Conservation (phyloP, 2,113 vertebrate genomes). For the Uria lomvia region DNA sequence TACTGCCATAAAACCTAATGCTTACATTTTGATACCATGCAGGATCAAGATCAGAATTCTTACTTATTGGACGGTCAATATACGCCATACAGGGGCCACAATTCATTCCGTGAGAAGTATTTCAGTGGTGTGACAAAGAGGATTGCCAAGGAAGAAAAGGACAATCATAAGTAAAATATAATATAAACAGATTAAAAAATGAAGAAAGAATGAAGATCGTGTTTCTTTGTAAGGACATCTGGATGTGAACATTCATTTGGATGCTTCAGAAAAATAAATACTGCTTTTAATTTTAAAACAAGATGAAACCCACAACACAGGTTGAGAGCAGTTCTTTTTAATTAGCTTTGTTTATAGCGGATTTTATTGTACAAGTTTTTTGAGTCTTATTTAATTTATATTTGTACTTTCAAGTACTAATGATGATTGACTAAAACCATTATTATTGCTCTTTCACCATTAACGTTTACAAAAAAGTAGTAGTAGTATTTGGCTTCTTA, state of each 20-base stretch:
- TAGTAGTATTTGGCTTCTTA: constrained; percentile 66
- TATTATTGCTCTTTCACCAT: constrained; percentile 66
- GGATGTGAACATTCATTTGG: constrained; percentile 52
- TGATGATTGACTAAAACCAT: constrained; percentile 66
- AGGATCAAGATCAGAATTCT: constrained; percentile 81
- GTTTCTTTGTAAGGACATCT: constrained; percentile 52
- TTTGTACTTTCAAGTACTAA: constrained; percentile 70
- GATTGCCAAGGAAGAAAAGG: constrained; percentile 79
- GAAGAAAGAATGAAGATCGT: constrained; percentile 55
- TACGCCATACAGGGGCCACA: constrained; percentile 88
- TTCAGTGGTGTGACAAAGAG: constrained; percentile 94
- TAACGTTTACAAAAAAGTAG: constrained; percentile 59
- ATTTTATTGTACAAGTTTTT: constrained; percentile 71
- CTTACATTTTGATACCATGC: constrained; percentile 44
- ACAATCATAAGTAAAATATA: constrained; percentile 66
- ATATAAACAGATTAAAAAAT: constrained; percentile 36
- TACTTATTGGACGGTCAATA: constrained; percentile 75
- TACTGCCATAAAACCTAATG: neutral
- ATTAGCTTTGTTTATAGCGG: constrained; percentile 70
- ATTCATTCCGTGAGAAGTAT: constrained; percentile 97
- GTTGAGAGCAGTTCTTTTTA: constrained; percentile 67
- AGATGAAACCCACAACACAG: constrained; percentile 65
- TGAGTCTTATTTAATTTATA: constrained; percentile 75
- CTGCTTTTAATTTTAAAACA: constrained; percentile 60
- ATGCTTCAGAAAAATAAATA: constrained; percentile 63